phyloP scores from a whole-genome alignment of 2,797 vertebrate genomes.

The Sebastes steindachneri region DNA sequence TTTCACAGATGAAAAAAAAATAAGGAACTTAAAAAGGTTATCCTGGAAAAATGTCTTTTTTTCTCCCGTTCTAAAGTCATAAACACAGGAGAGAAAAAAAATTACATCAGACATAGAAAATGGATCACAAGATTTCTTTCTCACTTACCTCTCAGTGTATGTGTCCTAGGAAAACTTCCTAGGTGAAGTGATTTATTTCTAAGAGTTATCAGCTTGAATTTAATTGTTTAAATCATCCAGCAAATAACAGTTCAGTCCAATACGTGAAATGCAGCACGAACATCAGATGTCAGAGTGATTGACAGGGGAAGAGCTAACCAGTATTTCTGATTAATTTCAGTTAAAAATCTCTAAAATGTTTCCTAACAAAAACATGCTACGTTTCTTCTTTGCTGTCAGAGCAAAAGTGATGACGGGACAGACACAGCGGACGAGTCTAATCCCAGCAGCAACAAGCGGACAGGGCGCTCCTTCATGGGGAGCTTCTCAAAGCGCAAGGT shows the following conservation, averaged over 20 bases:
- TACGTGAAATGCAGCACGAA: not conserved
- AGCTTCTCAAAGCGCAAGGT: slow-evolving; percentile 97
- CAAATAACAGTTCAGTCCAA: no score
- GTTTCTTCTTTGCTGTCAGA: slow-evolving; percentile 67
- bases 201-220: not conserved
- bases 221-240: not conserved
- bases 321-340: not conserved
- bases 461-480: slow-evolving; percentile 85
- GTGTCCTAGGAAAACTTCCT: accelerated
- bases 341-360: not conserved
- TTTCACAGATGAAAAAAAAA: no score
- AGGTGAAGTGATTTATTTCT: not conserved
- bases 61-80: no score
- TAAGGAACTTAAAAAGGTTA: no score
- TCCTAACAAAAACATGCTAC: not conserved
- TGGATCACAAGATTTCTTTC: not conserved
- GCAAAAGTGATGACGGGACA: slow-evolving; percentile 85
- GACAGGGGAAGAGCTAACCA: no score
- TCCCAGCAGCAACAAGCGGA: slow-evolving; percentile 81
- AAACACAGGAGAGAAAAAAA: no score
- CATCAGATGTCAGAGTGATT: not conserved
- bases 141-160: not conserved
- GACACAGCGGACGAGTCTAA: slow-evolving; percentile 87
- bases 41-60: no score
- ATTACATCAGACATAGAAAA: not conserved